Evolutionary conservation across 2,888 invertebrate species (phyloP), one percentile per base, ranked within the genome.

Genomic region (Drosophila diplacantha): DNA sequence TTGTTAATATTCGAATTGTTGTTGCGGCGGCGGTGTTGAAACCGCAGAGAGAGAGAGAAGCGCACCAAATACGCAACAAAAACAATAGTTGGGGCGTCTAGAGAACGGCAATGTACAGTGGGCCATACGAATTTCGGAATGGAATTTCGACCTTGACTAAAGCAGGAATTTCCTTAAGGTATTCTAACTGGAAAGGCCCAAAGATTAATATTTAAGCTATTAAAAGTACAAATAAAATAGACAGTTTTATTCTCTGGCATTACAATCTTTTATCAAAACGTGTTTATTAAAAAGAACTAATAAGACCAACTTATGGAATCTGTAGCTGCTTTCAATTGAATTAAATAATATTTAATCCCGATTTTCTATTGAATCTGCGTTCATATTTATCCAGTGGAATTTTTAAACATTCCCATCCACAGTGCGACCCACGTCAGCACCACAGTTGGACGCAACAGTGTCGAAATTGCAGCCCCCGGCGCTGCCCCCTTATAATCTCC

Each of bases 1-100:
- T 85, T 85, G 83, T 83, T 82, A 81, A 82, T 82, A 79, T 83
- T 73, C 69, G 67, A 70, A 72, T 65, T 70, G 65, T 71, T 77
- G 60, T 64, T 70, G 78, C 81, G 58, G 60, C 59, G 60, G 60
- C 60, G 69, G 61, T 83, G 78, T 71, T 71, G 64, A 74, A 79
- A 81, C 78, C 74, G 52, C 72, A 77, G 56, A 64, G 44, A 71
- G 56, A 47, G 58, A 50, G 18, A 44, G 43, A 26, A 11, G 18
- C 18, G 53, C 73, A 75, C 59, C 52, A 79, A 75, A 69, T 81
- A 68, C 65, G 71, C 67, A 70, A 70, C 37, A 63, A 56, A 34
- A 65, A 57, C 55, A 50, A 49, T 22, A 8, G 32, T 35, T 35
- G 49, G 31, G 50, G 43, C 34, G 39, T 29, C 53, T 41, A 64